Base-by-base conservation (phyloP, 2,888 invertebrate species). In the Gandaritis pyraliata region DNA sequence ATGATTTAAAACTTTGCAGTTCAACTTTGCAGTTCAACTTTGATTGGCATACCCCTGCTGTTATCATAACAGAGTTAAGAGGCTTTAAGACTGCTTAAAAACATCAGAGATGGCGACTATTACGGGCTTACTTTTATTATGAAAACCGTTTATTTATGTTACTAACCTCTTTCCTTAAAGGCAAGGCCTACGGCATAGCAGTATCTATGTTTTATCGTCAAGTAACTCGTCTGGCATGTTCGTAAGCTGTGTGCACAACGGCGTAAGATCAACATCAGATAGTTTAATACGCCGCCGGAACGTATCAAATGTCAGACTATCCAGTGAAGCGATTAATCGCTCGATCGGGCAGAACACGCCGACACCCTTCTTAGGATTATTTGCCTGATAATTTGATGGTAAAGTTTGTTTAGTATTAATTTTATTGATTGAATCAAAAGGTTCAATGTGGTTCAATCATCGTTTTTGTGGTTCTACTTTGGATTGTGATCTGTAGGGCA, bases 251-350 rank as follows among this genome's bases (percentile, higher is more conserved):
- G 45, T 45, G 45, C n/a, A 41, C 39, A 51, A 63, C 51, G 55
- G 47, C 58, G 55, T 23, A 58, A 58, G 55, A 58, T 63, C 63
- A 55, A 63, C 51, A 58, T 52, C 11, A 51, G 58, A 58, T 58
- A 63, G 63, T 63, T 63, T 62, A 62, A 63, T 63, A 58, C 54
- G 52, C 46, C 52, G 23, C 36, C 57, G 45, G 36, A 47, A 59
- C 59, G 56, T 64, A 59, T 64, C 64, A 64, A 56, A 64, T 55
- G 58, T 64, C 64, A 54, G 58, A 61, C 33, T 33, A 33, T 23
- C 23, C 23, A 6, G 33, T 33, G 33, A 33, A 50, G 53, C 64
- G 63, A 66, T 61, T 68, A 68, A 68, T 63, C 57, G 60, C 45
- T 53, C 49, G 52, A 48, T 38, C 54, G 43, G 48, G 47, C 57